A percentile compares a stretch with the other conserved stretches of the same genome.
These are phyloP conservation scores for Ondatra zibethicus DNA, from an alignment of 2,113 vertebrate genomes.

Conservation along the genomic window DNA sequence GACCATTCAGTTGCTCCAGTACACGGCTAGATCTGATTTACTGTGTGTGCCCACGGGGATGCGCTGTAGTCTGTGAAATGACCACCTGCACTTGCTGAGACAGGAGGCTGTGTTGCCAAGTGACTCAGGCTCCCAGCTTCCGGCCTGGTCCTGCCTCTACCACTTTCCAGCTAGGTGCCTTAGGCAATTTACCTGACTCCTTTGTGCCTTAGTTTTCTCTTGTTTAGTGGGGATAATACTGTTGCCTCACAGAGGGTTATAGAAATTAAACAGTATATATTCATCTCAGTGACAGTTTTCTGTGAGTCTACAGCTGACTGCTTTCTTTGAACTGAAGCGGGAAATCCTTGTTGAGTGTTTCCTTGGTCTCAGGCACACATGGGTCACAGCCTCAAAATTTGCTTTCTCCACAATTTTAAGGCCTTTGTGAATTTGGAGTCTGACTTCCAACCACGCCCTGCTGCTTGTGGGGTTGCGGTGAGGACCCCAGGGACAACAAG, in stretches of 20 bases:
- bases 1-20: accelerated
- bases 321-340: neutral
- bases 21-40: no score
- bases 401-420: neutral
- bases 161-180: neutral
- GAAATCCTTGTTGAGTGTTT: neutral
- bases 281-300: neutral
- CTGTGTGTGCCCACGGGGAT: accelerated
- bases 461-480: neutral
- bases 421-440: neutral
- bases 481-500: neutral
- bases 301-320: neutral
- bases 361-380: neutral
- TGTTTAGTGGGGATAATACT: neutral
- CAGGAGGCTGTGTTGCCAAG: neutral
- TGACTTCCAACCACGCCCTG: accelerated
- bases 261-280: neutral
- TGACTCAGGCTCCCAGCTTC: neutral
- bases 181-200: neutral
- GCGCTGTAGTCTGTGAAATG: neutral
- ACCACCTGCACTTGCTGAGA: neutral
- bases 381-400: neutral
- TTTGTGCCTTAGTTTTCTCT: neutral
- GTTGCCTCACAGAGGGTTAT: neutral
- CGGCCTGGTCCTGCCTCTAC: neutral